Conservation (phyloP, 2,113 vertebrate species). For the Phrynosoma blainvillii region DNA sequence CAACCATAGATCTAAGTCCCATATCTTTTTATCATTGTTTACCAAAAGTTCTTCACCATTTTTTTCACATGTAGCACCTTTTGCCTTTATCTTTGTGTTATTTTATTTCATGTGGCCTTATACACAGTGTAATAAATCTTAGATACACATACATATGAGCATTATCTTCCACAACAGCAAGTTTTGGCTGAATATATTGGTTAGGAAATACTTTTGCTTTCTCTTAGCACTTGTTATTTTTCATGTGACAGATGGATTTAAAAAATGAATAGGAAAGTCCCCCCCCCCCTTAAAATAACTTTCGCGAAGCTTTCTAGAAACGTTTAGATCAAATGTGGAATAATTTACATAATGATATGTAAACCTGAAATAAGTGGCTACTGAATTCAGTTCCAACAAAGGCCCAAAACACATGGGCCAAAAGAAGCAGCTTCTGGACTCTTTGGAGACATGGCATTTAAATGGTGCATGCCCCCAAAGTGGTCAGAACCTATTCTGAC, state of each 20-base stretch:
- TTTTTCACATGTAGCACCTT: not conserved
- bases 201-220: conserved; percentile 34
- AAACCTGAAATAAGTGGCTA: conserved; percentile 48
- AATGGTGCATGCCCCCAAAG: no score
- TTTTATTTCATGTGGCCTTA: not conserved
- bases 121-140: conserved; percentile 17
- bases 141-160: conserved; percentile 30
- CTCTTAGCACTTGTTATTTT: conserved; percentile 16
- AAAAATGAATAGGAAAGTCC: conserved; percentile 13
- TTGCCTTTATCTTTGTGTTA: not conserved
- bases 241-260: not conserved
- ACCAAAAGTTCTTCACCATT: not conserved
- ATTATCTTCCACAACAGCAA: not conserved
- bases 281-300: conserved; percentile 46
- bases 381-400: not conserved
- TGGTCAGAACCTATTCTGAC: no score
- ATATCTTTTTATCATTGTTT: not conserved
- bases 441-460: no score
- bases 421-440: no score
- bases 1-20: not conserved
- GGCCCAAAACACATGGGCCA: no score
- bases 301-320: conserved; percentile 43
- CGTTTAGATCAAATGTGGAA: conserved; percentile 25
- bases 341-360: conserved; percentile 58
- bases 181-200: conserved; percentile 24